These are phyloP conservation scores for Diadophis punctatus DNA, from an alignment of 2,113 vertebrate genomes.

Conservation along the genomic window DNA sequence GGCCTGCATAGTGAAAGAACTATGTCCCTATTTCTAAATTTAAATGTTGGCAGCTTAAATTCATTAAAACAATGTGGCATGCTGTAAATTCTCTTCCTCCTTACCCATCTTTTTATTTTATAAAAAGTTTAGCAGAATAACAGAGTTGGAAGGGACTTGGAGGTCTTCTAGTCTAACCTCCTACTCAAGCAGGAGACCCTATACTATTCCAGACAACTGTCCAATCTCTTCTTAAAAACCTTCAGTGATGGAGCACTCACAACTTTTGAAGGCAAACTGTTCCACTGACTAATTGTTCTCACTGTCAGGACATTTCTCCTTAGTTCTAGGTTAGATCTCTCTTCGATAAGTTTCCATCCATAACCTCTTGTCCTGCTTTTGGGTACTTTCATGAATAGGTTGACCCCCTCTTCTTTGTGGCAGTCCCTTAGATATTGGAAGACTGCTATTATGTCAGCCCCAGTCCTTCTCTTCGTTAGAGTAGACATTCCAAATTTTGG, in stretches of 20 bases:
- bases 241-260: not conserved
- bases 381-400: too few species aligned
- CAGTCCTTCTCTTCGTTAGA: not conserved
- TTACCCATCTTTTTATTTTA: not conserved
- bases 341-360: too few species aligned
- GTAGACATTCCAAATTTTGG: not conserved
- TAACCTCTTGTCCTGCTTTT: not conserved
- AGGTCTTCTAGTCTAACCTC: not conserved
- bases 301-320: not conserved
- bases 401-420: not conserved
- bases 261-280: not conserved
- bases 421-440: not conserved
- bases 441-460: not conserved
- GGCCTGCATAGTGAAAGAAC: not conserved
- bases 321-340: not conserved
- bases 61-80: not conserved
- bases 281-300: not conserved
- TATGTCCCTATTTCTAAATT: not conserved
- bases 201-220: not conserved
- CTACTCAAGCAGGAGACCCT: not conserved
- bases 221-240: not conserved
- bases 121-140: not conserved
- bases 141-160: not conserved
- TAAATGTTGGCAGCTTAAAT: not conserved
- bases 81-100: not conserved